Conservation (phyloP, 2,797 vertebrate species). For the Liparis tanakae region DNA sequence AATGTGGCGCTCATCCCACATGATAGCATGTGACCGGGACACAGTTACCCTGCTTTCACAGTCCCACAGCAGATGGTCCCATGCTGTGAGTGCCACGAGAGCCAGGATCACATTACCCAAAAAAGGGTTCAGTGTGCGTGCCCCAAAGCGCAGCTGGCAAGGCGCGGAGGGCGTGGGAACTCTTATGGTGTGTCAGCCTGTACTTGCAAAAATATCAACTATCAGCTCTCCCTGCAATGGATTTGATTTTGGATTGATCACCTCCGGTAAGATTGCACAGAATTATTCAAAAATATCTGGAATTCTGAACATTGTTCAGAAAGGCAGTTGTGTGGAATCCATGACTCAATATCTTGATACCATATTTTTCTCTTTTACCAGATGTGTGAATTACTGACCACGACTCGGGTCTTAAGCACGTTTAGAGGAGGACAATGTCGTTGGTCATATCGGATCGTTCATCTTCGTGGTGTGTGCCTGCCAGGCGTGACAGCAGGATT, state of each 20-base stretch:
- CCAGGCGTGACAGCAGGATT: conserved; percentile 65
- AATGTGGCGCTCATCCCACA: conserved; percentile 56
- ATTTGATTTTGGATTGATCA: conserved; percentile 28
- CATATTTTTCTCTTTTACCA: conserved; percentile 9
- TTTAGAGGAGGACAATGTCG: conserved; percentile 26
- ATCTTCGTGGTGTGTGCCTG: conserved; percentile 62
- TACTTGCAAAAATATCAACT: conserved; percentile 46
- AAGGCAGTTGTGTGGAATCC: conserved; percentile 21
- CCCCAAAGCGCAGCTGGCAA: conserved; percentile 74
- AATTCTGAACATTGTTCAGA: conserved; percentile 41
- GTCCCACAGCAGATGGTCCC: conserved; percentile 78
- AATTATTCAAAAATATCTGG: conserved; percentile 28
- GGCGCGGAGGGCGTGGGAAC: not conserved
- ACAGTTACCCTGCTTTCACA: conserved; percentile 68
- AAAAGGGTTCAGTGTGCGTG: conserved; percentile 48
- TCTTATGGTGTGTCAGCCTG: conserved; percentile 26
- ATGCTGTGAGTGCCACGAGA: conserved; percentile 62
- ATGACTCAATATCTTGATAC: conserved; percentile 11
- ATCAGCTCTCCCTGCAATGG: conserved; percentile 19
- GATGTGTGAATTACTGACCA: conserved; percentile 31
- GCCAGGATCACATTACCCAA: conserved; percentile 70
- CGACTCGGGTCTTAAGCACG: not conserved
- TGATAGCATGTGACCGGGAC: conserved; percentile 72
- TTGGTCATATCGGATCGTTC: conserved; percentile 45
- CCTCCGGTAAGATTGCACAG: not conserved